These are phyloP conservation scores for Pipistrellus pipistrellus DNA, from an alignment of 2,797 vertebrate species.

Conservation along the genomic window DNA sequence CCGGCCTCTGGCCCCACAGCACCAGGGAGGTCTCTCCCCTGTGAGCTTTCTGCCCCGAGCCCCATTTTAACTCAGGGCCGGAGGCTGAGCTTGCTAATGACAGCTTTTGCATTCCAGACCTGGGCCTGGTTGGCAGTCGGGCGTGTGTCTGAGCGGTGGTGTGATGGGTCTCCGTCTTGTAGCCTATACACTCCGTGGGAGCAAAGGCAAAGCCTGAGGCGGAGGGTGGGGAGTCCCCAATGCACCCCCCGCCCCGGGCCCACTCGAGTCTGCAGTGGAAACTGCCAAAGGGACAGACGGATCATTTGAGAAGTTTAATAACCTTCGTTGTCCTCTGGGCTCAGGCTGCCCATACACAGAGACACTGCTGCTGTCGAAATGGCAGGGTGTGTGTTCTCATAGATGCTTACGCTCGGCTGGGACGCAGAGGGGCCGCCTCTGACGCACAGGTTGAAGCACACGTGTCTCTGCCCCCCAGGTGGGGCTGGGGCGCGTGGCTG, in stretches of 20 bases:
- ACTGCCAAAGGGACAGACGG: neutral
- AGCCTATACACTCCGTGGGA: neutral
- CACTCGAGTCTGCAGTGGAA: neutral
- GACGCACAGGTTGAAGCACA: neutral
- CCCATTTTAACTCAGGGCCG: neutral
- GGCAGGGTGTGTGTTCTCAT: neutral
- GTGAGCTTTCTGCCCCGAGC: neutral
- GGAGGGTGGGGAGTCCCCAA: fast-evolving
- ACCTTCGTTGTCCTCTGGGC: neutral
- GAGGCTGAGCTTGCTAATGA: neutral
- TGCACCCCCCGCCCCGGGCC: neutral
- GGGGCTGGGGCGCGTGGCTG: neutral
- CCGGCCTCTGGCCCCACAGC: neutral
- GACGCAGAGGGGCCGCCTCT: neutral
- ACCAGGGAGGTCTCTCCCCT: neutral
- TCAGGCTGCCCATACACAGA: neutral
- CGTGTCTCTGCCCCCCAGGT: too few relatives aligned
- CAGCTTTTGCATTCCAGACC: neutral
- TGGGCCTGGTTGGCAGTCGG: neutral
- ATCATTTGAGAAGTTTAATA: neutral
- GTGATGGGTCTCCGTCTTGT: neutral
- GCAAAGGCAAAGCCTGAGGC: neutral
- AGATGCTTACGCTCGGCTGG: neutral
- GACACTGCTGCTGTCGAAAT: too few relatives aligned
- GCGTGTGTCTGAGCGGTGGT: neutral